phyloP scores from a whole-genome alignment of 2,113 vertebrate genomes.

The Corvus cornix region DNA sequence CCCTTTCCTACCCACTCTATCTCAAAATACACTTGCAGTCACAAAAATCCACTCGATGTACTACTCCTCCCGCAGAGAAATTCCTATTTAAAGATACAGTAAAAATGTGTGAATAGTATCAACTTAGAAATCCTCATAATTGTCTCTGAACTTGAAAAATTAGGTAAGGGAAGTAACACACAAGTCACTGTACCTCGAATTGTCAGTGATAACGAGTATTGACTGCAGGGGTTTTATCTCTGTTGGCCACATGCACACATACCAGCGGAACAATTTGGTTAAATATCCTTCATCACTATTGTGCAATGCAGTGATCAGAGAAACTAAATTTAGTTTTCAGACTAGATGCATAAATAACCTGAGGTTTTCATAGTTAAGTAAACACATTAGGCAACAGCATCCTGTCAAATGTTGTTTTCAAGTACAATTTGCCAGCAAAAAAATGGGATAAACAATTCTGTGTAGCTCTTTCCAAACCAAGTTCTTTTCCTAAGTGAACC shows the following conservation, averaged over 20 bases:
- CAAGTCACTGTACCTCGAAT: not conserved
- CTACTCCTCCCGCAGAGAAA: not conserved
- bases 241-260: not conserved
- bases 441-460: not conserved
- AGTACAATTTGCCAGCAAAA: conserved; percentile 3
- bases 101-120: not conserved
- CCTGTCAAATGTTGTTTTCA: conserved; percentile 1
- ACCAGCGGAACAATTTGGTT: not conserved
- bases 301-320: not conserved
- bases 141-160: not conserved
- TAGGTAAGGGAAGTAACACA: not conserved
- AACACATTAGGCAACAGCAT: conserved; percentile 9
- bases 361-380: not conserved
- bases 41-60: not conserved
- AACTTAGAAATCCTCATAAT: not conserved
- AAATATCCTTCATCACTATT: not conserved
- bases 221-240: not conserved
- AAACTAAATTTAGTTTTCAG: not conserved
- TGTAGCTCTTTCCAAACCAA: not conserved
- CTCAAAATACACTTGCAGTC: not conserved
- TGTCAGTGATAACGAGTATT: not conserved
- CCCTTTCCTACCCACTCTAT: not conserved
- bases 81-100: not conserved
- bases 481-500: not conserved
- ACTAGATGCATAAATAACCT: not conserved